Evolutionary conservation across 2,888 invertebrate species (phyloP).

Genomic region (Yponomeuta malinellus): DNA sequence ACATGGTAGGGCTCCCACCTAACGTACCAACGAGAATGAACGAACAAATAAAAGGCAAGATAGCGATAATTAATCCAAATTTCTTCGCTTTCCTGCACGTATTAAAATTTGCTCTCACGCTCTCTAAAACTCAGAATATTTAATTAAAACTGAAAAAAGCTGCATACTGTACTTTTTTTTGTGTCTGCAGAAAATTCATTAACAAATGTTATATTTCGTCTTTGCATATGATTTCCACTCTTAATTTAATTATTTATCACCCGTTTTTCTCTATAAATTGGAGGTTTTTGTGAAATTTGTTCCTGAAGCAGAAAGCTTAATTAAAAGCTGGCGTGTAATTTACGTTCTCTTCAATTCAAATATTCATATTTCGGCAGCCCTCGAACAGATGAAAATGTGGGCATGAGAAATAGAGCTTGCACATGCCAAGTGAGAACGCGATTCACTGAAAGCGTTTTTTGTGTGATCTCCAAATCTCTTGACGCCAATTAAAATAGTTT

Average conservation of each 20-base stretch:
- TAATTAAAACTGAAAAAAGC: constrained; percentile 39
- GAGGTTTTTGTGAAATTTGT: background rate
- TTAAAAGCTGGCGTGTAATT: constrained; percentile 3
- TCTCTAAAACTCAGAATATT: constrained; percentile 47
- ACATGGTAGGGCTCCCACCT: constrained; percentile 23
- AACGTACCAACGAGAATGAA: constrained; percentile 33
- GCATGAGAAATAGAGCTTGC: constrained; percentile 23
- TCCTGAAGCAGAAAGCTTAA: background rate
- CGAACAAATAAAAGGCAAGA: constrained; percentile 47
- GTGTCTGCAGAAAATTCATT: background rate
- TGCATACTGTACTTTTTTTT: background rate
- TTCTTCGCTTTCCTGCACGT: constrained; percentile 42
- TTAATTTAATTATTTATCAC: background rate
- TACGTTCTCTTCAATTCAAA: constrained; percentile 27
- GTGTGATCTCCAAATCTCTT: constrained; percentile 48
- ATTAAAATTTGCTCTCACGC: constrained; percentile 42
- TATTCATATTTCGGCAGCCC: constrained; percentile 8
- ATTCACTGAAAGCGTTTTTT: constrained; percentile 48
- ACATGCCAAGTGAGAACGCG: constrained; percentile 44
- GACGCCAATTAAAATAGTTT: constrained; percentile 73
- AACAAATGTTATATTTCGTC: background rate
- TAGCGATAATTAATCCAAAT: constrained; percentile 59
- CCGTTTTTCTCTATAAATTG: background rate
- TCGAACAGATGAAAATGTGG: constrained; percentile 11
- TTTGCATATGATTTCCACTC: background rate